Percentiles rank a stretch among this genome's conserved stretches.
Evolutionary conservation across 2,113 vertebrate genomes (phyloP).

Genomic region (Chloroceryle aenea): DNA sequence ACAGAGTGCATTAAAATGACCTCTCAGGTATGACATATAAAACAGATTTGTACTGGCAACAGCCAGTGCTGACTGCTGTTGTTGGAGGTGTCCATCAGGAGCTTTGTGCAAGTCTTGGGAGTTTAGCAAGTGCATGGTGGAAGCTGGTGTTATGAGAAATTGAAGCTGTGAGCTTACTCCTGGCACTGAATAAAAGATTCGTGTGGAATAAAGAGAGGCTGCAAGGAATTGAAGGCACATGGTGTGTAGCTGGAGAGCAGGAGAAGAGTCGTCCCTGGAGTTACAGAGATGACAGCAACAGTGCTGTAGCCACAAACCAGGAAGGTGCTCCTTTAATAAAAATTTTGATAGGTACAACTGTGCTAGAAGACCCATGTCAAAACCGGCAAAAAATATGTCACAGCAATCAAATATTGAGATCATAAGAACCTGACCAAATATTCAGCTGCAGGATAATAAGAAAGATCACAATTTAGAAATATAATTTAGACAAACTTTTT

Average conservation of each 20-base stretch:
- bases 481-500: neutral
- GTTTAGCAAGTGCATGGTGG: neutral
- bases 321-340: neutral
- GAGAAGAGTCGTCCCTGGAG: neutral
- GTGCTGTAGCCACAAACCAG: neutral
- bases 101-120: rapidly evolving
- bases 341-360: neutral
- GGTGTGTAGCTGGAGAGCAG: neutral
- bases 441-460: neutral
- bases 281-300: neutral
- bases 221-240: neutral
- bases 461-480: neutral
- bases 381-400: neutral
- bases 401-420: neutral
- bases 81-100: neutral
- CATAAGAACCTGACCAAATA: neutral
- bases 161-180: neutral
- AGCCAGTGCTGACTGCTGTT: rapidly evolving
- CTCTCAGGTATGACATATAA: neutral
- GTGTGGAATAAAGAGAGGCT: neutral
- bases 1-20: neutral
- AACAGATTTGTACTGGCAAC: neutral
- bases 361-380: neutral
- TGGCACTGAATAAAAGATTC: neutral
- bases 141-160: neutral